These are phyloP conservation scores for Laterallus jamaicensis DNA, from an alignment of 2,113 vertebrate species.

Conservation along the genomic window DNA sequence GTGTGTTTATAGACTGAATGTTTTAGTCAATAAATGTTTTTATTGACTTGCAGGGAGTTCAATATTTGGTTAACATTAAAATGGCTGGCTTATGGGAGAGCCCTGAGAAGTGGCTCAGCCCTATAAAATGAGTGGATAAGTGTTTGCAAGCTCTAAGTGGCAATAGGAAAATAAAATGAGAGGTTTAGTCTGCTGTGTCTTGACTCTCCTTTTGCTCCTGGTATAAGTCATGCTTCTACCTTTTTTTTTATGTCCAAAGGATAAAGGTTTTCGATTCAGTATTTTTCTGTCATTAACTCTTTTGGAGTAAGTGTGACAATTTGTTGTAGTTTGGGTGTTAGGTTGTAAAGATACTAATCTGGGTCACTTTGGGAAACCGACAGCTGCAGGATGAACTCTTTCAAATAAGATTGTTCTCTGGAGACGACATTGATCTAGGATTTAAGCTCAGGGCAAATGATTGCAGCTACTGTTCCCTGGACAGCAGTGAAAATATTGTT, in stretches of 20 bases:
- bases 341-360: background rate
- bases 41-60: conserved; percentile 21
- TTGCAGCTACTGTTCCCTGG: background rate
- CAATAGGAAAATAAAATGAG: background rate
- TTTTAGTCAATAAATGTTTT: conserved; percentile 50
- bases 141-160: background rate
- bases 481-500: background rate
- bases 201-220: background rate
- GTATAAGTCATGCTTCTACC: background rate
- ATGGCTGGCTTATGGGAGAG: background rate
- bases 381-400: background rate
- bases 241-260: background rate
- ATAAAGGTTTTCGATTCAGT: background rate
- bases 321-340: background rate
- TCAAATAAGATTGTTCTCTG: background rate
- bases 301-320: background rate
- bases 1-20: conserved; percentile 44
- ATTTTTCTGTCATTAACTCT: background rate
- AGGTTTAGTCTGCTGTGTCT: background rate
- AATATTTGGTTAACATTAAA: conserved; percentile 40
- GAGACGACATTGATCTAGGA: background rate
- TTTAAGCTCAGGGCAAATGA: background rate
- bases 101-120: background rate
- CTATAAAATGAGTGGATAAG: background rate
- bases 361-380: background rate